These are phyloP conservation scores for Lepus timidus DNA, from an alignment of 2,113 vertebrate genomes.

Conservation along the genomic window DNA sequence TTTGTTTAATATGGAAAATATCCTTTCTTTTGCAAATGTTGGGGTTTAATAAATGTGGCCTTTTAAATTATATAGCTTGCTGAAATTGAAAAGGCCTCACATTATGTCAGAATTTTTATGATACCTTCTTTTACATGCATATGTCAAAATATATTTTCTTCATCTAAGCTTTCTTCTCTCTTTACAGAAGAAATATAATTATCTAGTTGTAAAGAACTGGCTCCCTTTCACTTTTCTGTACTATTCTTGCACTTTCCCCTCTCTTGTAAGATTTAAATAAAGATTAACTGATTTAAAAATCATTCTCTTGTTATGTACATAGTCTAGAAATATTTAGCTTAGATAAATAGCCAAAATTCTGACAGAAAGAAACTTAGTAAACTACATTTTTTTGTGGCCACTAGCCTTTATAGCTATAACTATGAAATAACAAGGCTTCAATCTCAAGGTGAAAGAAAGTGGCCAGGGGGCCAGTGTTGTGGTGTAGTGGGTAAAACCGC, in stretches of 20 bases:
- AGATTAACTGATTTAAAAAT: neutral
- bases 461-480: no score
- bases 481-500: no score
- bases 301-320: neutral
- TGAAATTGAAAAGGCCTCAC: neutral
- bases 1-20: neutral
- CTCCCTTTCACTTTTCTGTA: neutral
- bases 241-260: neutral
- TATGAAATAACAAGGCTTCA: neutral
- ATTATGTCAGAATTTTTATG: conserved; percentile 2
- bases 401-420: neutral
- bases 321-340: neutral
- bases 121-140: neutral
- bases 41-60: neutral
- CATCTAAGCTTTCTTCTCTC: neutral
- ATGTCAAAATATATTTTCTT: neutral
- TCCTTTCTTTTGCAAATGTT: neutral
- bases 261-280: neutral
- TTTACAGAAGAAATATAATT: neutral
- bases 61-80: neutral
- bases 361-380: conserved; percentile 22
- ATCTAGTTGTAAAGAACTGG: neutral
- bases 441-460: conserved; percentile 36
- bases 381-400: neutral
- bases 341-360: conserved; percentile 9